A percentile compares a stretch with the other conserved stretches of the same genome.
phyloP scores from a whole-genome alignment of 2,888 invertebrate species.

The Seira ritae region DNA sequence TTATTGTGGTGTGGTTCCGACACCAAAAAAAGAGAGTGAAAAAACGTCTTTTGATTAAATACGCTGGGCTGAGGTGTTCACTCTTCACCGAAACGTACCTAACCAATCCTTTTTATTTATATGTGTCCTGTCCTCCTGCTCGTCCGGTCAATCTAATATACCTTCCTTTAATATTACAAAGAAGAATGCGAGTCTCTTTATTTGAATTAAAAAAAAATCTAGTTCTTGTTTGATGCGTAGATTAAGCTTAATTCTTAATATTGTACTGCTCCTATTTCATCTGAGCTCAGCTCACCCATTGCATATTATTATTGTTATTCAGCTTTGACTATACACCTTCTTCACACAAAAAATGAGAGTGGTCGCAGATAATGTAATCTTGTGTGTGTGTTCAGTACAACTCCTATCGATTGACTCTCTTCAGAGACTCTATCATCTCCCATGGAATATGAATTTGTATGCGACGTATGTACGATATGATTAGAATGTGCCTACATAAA shows the following conservation, averaged over 20 bases:
- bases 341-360: no score
- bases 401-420: background rate
- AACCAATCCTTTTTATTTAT: background rate
- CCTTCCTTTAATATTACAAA: background rate
- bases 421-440: background rate
- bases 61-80: background rate
- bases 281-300: no score
- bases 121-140: background rate
- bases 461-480: background rate
- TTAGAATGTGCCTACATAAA: background rate
- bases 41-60: background rate
- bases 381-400: background rate
- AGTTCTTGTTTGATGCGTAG: no score
- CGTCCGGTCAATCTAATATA: background rate
- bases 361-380: no score
- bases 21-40: background rate
- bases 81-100: no score
- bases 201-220: no score
- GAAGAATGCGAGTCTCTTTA: background rate
- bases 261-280: no score
- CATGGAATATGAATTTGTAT: background rate
- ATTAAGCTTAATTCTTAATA: no score
- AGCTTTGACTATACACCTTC: no score
- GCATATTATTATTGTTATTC: no score
- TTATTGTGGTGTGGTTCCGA: background rate